These are phyloP conservation scores for Drosophila eohydei DNA, from an alignment of 2,888 invertebrate genomes.

Conservation along the genomic window DNA sequence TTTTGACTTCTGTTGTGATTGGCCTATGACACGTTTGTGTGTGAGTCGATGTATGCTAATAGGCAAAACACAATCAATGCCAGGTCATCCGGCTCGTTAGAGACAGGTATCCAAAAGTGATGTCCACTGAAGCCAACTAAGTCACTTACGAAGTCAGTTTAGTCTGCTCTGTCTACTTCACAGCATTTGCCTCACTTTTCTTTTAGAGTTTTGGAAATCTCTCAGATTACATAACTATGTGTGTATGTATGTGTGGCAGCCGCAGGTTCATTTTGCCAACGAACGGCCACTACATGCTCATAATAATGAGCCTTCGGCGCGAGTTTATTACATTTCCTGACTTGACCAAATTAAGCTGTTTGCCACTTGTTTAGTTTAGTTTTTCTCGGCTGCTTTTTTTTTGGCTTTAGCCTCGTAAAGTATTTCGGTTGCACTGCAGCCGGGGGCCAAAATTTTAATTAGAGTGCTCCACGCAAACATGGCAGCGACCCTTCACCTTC, in stretches of 20 bases:
- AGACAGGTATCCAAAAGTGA: background rate
- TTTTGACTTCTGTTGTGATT: background rate
- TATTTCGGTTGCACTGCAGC: slow-evolving; percentile 46
- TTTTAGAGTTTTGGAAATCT: background rate
- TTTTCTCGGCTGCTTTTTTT: background rate
- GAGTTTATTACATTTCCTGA: slow-evolving; percentile 68
- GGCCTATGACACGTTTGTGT: background rate
- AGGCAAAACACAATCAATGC: background rate
- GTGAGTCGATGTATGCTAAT: slow-evolving; percentile 6
- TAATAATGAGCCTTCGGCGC: slow-evolving; percentile 45
- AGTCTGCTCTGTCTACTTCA: background rate
- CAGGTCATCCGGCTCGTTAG: slow-evolving; percentile 6
- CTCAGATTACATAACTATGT: background rate
- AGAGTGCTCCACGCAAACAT: slow-evolving; percentile 73
- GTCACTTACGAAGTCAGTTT: background rate
- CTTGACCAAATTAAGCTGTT: slow-evolving; percentile 62
- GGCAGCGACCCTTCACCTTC: slow-evolving; percentile 21
- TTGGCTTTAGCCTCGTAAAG: slow-evolving; percentile 53
- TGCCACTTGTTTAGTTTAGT: slow-evolving; percentile 55
- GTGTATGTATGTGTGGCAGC: background rate
- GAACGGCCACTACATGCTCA: slow-evolving; percentile 13
- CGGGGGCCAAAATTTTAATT: slow-evolving; percentile 73
- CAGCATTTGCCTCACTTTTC: background rate
- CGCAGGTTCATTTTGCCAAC: background rate
- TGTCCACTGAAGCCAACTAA: background rate